Conservation (phyloP, 2,113 vertebrate genomes). For the Globicephala melas region DNA sequence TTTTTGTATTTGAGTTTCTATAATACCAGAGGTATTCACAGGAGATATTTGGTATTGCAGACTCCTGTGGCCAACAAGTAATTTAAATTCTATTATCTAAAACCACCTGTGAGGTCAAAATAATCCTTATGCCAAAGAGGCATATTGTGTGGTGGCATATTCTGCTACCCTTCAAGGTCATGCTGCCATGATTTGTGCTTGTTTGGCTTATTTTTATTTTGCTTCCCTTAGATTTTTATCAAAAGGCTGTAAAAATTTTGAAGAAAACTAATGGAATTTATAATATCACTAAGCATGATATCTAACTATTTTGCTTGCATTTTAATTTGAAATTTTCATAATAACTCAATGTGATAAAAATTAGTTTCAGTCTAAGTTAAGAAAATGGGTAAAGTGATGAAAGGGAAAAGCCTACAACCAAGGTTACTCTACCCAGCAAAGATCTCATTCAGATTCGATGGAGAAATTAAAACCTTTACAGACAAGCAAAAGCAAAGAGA, state of each 20-base stretch:
- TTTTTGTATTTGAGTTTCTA: neutral
- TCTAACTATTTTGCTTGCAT: neutral
- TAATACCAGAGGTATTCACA: neutral
- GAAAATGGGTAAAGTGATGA: neutral
- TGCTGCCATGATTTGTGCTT: neutral
- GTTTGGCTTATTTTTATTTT: neutral
- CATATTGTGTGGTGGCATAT: neutral
- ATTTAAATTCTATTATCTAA: neutral
- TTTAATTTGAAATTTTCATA: neutral
- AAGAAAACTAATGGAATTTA: neutral
- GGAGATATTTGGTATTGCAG: neutral
- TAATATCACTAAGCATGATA: neutral
- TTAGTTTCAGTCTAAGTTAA: neutral
- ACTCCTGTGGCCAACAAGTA: neutral
- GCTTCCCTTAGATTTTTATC: neutral
- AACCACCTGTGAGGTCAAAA: neutral
- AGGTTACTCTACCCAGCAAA: too few relatives aligned
- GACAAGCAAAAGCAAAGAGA: too few relatives aligned
- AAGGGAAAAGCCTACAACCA: too few relatives aligned
- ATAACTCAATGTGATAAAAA: neutral
- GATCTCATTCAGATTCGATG: too few relatives aligned
- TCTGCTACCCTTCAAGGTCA: neutral
- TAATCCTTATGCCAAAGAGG: neutral
- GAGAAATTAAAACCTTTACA: too few relatives aligned
- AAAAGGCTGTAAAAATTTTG: neutral